These are phyloP conservation scores for Propsilocerus akamusi DNA, from an alignment of 1,140 invertebrate genomes.

Conservation along the genomic window DNA sequence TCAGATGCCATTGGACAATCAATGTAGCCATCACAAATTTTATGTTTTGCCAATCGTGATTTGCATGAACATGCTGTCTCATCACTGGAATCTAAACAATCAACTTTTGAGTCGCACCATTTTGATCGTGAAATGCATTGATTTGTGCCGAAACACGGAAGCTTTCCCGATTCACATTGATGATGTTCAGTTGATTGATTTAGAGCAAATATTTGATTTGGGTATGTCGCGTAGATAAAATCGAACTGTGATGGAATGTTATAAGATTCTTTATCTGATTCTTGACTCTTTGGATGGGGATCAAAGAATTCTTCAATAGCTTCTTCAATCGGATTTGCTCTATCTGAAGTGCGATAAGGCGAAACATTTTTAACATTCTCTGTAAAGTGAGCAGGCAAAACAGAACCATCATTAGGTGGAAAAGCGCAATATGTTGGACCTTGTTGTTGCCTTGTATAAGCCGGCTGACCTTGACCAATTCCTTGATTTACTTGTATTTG, in stretches of 20 bases:
- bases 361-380: neutral
- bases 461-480: neutral
- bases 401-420: neutral
- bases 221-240: conserved; percentile 20
- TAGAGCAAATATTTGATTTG: conserved; percentile 8
- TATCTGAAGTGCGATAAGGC: neutral
- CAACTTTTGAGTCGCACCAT: conserved; percentile 53
- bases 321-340: neutral
- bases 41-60: conserved; percentile 35
- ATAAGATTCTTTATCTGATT: neutral
- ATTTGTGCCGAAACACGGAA: conserved; percentile 15
- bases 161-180: conserved; percentile 9
- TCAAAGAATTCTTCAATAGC: neutral
- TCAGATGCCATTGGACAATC: conserved; percentile 62
- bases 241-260: conserved; percentile 11
- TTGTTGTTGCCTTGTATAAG: neutral
- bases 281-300: neutral
- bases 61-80: conserved; percentile 55
- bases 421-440: neutral
- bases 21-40: conserved; percentile 62
- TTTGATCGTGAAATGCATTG: conserved; percentile 36
- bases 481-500: neutral
- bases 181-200: neutral
- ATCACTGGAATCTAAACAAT: conserved; percentile 68
- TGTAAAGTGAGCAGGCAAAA: neutral